A percentile compares a stretch with the other conserved stretches of the same genome.
Evolutionary conservation across 2,113 vertebrate species (phyloP).

Genomic region (Tricholaema leucomelas): DNA sequence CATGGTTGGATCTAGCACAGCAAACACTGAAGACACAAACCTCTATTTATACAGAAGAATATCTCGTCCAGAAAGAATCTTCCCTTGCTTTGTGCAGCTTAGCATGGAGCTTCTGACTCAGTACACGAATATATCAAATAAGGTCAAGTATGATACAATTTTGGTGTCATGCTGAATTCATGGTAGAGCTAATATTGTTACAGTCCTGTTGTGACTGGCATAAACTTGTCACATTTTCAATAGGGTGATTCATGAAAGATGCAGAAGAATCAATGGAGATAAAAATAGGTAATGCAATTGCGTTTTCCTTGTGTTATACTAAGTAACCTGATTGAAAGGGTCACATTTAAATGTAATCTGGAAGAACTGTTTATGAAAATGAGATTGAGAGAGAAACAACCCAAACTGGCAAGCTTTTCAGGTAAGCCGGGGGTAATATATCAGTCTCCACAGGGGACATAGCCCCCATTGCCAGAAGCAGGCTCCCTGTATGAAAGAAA

Average conservation of each 20-base stretch:
- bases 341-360: neutral
- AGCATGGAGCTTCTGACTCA: neutral
- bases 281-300: conserved; percentile 11
- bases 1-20: neutral
- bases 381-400: neutral
- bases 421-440: neutral
- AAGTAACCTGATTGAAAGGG: conserved; percentile 16
- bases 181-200: conserved; percentile 38
- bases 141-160: conserved; percentile 46
- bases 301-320: neutral
- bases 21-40: neutral
- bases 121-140: neutral
- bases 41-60: neutral
- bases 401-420: neutral
- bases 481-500: neutral
- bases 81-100: neutral
- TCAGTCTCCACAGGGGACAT: neutral
- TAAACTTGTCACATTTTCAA: conserved; percentile 30
- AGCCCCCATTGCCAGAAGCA: rapidly evolving
- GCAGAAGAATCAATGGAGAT: conserved; percentile 26
- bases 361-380: neutral
- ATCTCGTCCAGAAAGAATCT: neutral
- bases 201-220: conserved; percentile 37
- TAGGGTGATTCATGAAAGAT: conserved; percentile 21
- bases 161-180: neutral